Base-by-base conservation (phyloP, 2,797 vertebrate genomes). In the Danio aesculapii region DNA sequence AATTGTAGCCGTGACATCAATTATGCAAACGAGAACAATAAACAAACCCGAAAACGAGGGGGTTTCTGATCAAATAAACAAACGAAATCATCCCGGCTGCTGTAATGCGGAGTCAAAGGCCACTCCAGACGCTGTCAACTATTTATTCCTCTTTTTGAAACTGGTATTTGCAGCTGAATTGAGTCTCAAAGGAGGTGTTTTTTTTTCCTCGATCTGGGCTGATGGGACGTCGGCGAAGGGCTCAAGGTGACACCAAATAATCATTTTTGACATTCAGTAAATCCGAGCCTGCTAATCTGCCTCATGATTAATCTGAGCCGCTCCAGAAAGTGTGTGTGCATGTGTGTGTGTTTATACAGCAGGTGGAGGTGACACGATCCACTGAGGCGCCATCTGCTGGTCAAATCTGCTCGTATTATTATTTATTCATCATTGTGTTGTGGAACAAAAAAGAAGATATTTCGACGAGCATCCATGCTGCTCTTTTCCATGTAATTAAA, bases 21-120 rank as follows among this genome's bases (percentile, higher is more conserved):
- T 68, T 58, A 66, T 76, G 61, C 74, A 76, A 66, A 64, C 44
- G 12, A 50, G 49, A 76, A 53, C 61, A 43, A 76, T 63, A 77
- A 77, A 59, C 74, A 57, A 57, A 14, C 50, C 53, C 30, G 3
- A 30, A 61, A 58, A 14, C 58, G 46, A 13, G 53, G 6, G 58
- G 17, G 21, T 49, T 14, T 16, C 6, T 30, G 49, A 70, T 70
- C 30, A 41, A 69, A 69, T 39, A 69, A 9, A 69, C 67, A 41
- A 52, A 69, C 47, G 11, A 41, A 53, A 69, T 41, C 67, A 41
- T 53, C 49, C 30, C 30, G 30, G 30, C 30, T 30, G 30, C 30
- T 62, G 59, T 4, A 19, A 63, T 2, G 4, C 19, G 70, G 69
- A 87, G 83, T 84, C 85, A 85, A 87, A 87, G 75, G 75, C 83